Percentiles rank a stretch among this genome's conserved stretches.
Evolutionary conservation across 2,888 invertebrate species (phyloP).

Genomic region (Harpalus rubripes): DNA sequence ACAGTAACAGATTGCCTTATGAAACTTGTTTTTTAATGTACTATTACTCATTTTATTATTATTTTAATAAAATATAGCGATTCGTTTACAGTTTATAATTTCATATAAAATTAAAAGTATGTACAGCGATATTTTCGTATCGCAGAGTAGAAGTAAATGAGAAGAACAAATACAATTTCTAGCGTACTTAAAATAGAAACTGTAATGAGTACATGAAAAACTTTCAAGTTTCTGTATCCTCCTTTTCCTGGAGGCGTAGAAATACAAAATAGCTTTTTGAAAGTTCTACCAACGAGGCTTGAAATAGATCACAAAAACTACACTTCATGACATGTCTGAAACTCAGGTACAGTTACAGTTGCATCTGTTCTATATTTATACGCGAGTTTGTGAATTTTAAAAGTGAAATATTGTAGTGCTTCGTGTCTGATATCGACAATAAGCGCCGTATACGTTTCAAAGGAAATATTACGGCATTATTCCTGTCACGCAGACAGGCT

Average conservation of each 20-base stretch:
- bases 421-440: constrained; percentile 32
- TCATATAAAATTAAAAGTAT: too few relatives aligned
- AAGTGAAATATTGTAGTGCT: constrained; percentile 36
- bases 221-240: not conserved
- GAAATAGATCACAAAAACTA: constrained; percentile 6
- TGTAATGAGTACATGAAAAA: not conserved
- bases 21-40: too few relatives aligned
- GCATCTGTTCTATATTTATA: not conserved
- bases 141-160: too few relatives aligned
- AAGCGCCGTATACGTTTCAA: constrained; percentile 10
- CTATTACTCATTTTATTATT: too few relatives aligned
- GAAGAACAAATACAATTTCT: not conserved
- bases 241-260: not conserved
- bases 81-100: too few relatives aligned
- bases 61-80: too few relatives aligned
- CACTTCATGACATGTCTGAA: not conserved
- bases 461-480: constrained; percentile 29
- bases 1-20: too few relatives aligned
- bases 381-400: not conserved
- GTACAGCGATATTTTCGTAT: too few relatives aligned
- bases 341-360: not conserved
- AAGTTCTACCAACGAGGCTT: not conserved
- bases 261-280: not conserved
- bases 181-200: not conserved
- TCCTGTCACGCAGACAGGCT: constrained; percentile 20